A percentile compares a stretch with the other conserved stretches of the same genome.
Conservation (phyloP, 1,140 invertebrate species). For the Berghia stephanieae region DNA sequence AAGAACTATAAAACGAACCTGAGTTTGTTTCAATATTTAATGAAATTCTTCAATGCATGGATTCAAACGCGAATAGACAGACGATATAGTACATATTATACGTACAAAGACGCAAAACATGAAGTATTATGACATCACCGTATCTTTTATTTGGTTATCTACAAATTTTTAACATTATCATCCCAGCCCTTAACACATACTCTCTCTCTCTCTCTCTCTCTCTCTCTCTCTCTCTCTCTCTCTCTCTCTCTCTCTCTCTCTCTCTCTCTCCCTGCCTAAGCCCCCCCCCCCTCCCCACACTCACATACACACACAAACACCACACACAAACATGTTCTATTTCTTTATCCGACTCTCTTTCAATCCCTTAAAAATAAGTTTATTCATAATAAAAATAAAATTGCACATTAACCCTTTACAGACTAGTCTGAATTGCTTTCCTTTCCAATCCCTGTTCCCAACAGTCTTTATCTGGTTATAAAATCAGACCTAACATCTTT, state of each 20-base stretch:
- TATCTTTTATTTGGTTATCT: too few relatives aligned
- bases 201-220: constrained; percentile 10
- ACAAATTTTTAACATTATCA: too few relatives aligned
- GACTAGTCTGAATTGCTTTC: background rate
- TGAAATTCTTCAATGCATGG: too few relatives aligned
- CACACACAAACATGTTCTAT: background rate
- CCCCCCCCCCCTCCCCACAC: background rate
- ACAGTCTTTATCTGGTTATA: background rate
- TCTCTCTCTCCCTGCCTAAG: background rate
- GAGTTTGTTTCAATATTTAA: too few relatives aligned
- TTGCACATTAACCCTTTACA: background rate
- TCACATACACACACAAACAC: too few relatives aligned
- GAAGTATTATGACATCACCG: too few relatives aligned
- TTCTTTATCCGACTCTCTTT: background rate
- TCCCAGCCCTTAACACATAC: too few relatives aligned
- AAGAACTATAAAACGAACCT: too few relatives aligned
- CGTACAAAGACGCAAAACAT: too few relatives aligned
- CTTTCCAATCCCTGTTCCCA: background rate
- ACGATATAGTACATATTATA: too few relatives aligned
- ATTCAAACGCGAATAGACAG: too few relatives aligned
- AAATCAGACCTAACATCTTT: too few relatives aligned
- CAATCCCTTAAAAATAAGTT: background rate
- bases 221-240: background rate
- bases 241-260: constrained; percentile 13
- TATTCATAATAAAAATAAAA: background rate